Conservation (phyloP, 2,797 vertebrate species). For the Xyrichtys novacula region DNA sequence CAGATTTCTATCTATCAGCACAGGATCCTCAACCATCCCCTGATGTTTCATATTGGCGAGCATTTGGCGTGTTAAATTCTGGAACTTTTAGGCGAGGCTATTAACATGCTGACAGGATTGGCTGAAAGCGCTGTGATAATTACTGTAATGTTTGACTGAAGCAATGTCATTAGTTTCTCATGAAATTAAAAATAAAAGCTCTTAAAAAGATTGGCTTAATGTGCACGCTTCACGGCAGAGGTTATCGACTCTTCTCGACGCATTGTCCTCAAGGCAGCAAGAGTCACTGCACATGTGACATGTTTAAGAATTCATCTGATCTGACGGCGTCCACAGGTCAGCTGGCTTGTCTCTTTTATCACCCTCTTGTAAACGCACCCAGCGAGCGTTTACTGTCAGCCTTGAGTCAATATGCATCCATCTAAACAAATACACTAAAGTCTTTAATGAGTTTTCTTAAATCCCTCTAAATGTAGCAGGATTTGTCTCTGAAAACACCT, state of each 20-base stretch:
- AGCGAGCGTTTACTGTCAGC: neutral
- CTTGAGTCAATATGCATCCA: constrained; percentile 22
- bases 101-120: constrained; percentile 62
- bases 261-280: constrained; percentile 53
- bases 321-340: constrained; percentile 76
- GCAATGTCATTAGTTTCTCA: constrained; percentile 45
- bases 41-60: constrained; percentile 45
- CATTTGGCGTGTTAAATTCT: constrained; percentile 55
- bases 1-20: constrained; percentile 38
- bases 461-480: constrained; percentile 49
- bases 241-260: constrained; percentile 42
- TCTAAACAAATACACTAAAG: neutral
- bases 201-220: constrained; percentile 38
- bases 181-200: constrained; percentile 48
- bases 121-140: constrained; percentile 60
- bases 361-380: constrained; percentile 30
- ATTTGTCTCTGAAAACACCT: constrained; percentile 62
- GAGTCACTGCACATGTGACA: constrained; percentile 73
- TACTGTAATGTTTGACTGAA: constrained; percentile 52
- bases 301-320: constrained; percentile 72
- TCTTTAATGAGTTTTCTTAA: constrained; percentile 42
- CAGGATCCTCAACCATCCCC: constrained; percentile 38
- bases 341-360: constrained; percentile 53
- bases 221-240: constrained; percentile 31
- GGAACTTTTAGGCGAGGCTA: constrained; percentile 58